Evolutionary conservation across 1,140 invertebrate species (phyloP).

Genomic region (Hycleus cichorii): DNA sequence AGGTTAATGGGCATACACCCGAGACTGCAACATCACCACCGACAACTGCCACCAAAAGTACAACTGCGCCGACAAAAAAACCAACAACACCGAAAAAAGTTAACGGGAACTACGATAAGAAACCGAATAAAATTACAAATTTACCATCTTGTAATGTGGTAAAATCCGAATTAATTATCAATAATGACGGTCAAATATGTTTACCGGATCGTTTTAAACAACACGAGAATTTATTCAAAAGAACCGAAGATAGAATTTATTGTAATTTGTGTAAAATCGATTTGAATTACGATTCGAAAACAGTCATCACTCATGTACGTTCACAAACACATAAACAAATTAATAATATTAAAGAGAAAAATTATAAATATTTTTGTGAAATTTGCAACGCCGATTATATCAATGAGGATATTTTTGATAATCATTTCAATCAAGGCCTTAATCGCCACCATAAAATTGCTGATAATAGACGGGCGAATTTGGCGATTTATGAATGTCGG

Average conservation of each 20-base stretch:
- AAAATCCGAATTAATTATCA: conserved; percentile 5
- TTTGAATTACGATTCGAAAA: not conserved
- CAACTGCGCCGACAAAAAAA: too few relatives aligned
- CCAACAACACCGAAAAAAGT: not conserved
- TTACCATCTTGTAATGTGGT: not conserved
- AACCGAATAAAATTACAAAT: not conserved
- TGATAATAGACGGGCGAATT: conserved; percentile 15
- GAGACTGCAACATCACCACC: not conserved
- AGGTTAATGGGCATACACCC: conserved; percentile 15
- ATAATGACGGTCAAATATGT: conserved; percentile 15
- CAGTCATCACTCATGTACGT: conserved; percentile 19
- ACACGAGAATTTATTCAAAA: conserved; percentile 12
- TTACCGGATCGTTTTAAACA: conserved; percentile 26
- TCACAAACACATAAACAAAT: not conserved
- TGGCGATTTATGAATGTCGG: conserved; percentile 29
- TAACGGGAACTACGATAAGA: not conserved
- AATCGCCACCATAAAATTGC: conserved; percentile 20
- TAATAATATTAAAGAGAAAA: not conserved
- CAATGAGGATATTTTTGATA: conserved; percentile 20
- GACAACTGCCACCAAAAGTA: too few relatives aligned
- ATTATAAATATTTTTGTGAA: conserved; percentile 29
- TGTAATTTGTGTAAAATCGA: conserved; percentile 19
- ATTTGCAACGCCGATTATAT: conserved; percentile 20
- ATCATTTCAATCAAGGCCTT: conserved; percentile 20
- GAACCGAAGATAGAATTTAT: not conserved